Percentiles rank a stretch among this genome's conserved stretches.
Evolutionary conservation across 2,113 vertebrate species (phyloP).

Genomic region (Mesocricetus auratus): DNA sequence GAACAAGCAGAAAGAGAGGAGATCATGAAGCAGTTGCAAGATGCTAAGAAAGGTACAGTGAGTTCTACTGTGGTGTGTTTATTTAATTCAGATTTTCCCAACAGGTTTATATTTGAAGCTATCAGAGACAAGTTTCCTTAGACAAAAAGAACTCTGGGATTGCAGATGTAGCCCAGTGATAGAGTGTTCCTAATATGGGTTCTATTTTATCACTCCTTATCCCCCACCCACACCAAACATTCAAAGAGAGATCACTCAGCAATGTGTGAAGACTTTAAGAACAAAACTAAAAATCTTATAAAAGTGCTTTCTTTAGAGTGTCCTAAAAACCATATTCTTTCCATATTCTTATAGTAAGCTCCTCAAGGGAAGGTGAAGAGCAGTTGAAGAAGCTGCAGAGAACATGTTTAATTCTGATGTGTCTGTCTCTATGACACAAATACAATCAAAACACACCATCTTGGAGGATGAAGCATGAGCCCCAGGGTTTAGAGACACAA

Average conservation of each 20-base stretch:
- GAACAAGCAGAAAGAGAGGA: constrained; percentile 98
- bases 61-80: constrained; percentile 8
- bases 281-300: constrained; percentile 54
- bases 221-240: not conserved
- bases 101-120: constrained; percentile 49
- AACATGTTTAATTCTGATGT: constrained; percentile 10
- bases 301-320: constrained; percentile 11
- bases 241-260: not conserved
- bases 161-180: not conserved
- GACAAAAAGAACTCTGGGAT: not conserved
- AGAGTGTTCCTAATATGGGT: not conserved
- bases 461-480: not conserved
- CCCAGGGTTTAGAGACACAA: not conserved
- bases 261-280: constrained; percentile 2
- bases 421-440: constrained; percentile 4
- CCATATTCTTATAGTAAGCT: not conserved
- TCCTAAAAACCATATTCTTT: constrained; percentile 18
- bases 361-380: not conserved
- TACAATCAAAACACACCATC: not conserved
- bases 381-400: constrained; percentile 25
- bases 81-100: constrained; percentile 1
- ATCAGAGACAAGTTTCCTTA: constrained; percentile 1
- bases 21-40: constrained; percentile 97
- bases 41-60: constrained; percentile 94
- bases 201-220: no score